Evolutionary conservation across 2,113 vertebrate species (phyloP), one percentile per base, ranked within the genome.

Genomic region (Butorides virescens): DNA sequence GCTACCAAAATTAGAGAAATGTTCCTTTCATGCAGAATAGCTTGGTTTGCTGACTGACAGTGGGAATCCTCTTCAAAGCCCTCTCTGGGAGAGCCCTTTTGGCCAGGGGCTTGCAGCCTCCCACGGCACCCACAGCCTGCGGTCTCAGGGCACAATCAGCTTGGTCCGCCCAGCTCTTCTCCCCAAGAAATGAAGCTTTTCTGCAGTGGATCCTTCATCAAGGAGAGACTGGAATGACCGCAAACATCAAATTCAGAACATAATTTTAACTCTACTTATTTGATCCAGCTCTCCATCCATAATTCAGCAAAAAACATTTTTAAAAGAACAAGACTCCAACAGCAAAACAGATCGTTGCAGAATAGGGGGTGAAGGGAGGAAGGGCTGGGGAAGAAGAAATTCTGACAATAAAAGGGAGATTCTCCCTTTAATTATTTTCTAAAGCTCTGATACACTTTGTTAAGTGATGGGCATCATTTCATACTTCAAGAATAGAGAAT

Each of bases 191-290:
- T 11, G 17, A 10, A 3, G 10, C 13, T 94, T 81, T 92, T 82
- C 37, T 80, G 18, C 8, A 15, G 50, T 30, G 29, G 6, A 3
- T 44, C 46, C n/a, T 20, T 55, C 13, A 14, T 30, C 0, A 0
- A 71, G 29, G 14, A 74, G 46, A 34, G n/a, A 59, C 5, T 29
- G 49, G 8, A 66, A 55, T 55, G 29, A 59, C 7, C 44, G 71
- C 22, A 81, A 81, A 61, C 12, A 73, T 12, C 9, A 59, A 74
- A 76, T 30, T 74, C 32, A 74, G 37, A 37, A n/a, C 7, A 20
- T 18, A 86, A 62, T 66, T 86, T 80, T 62, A 74, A 10, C 21
- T 55, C 17, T 59, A 29, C 15, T 74, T 78, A 52, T 81, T 74
- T 65, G 34, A 47, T 47, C 21, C 84, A 68, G 3, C 20, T 22